Evolutionary conservation across 2,888 invertebrate species (phyloP), one percentile per base, ranked within the genome.

Genomic region (Lymantria dispar): DNA sequence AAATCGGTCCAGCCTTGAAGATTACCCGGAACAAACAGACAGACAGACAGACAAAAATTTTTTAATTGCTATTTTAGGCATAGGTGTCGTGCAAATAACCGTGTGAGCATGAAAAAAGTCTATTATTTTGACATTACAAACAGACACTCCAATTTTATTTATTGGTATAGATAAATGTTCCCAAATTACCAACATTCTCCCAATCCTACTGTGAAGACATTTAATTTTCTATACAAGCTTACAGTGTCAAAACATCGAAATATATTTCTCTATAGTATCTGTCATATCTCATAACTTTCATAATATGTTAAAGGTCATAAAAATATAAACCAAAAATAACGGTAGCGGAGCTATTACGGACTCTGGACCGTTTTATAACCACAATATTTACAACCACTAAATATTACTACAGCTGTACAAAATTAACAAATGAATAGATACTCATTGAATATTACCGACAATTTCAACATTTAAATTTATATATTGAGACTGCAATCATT

Each of bases 371-470:
- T 81, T 86, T 87, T 83, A 87, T 75, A 33, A 22, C 10, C 33
- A 10, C 33, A 33, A 10, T 33, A 33, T 33, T 10, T 10, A 33
- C 33, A 33, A 10, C 33, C 33, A 33, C 10, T 33, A 33, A 33
- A 83, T 78, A 78, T 89, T 89, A 81, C 72, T 75, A 76, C 72
- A 65, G 70, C 68, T 8, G 77, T 74, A 80, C 83, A 78, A 82
- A 87, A 88, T 87, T 85, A 87, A 87, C 86, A 85, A 87, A 87
- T 86, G 85, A 85, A 87, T 76, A 79, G 74, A 69, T 78, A 68
- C 77, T 78, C 83, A 86, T 83, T 88, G 84, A 87, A 82, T 71
- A 69, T 64, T 62, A 64, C 68, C 71, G 74, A 81, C 82, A 83
- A 81, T 82, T 85, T 86, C 78, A 84, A 81, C 79, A 60, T 62